Conservation (phyloP, 2,113 vertebrate genomes). For the Galemys pyrenaicus region DNA sequence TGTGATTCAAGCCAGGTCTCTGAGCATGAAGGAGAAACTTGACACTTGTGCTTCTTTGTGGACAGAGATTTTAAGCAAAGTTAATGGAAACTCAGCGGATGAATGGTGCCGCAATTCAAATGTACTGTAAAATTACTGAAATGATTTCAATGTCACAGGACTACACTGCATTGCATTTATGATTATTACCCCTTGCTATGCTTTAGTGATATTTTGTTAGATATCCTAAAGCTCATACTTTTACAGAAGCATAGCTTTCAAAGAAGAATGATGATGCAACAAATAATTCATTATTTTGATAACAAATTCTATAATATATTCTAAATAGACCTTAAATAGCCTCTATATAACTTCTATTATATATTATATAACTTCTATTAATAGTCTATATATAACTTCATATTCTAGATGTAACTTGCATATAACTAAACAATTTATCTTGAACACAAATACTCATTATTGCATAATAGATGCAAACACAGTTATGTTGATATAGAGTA, state of each 20-base stretch:
- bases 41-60: conserved; percentile 76
- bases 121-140: conserved; percentile 86
- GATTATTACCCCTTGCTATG: conserved; percentile 81
- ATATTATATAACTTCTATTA: neutral
- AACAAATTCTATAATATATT: neutral
- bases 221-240: conserved; percentile 62
- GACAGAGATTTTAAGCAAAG: conserved; percentile 82
- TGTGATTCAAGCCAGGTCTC: conserved; percentile 81
- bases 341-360: neutral
- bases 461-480: neutral
- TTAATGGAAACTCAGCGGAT: conserved; percentile 85
- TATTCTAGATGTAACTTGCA: neutral
- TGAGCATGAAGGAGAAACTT: conserved; percentile 88
- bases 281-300: neutral
- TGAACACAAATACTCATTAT: neutral
- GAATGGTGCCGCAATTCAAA: conserved; percentile 82
- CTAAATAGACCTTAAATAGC: neutral
- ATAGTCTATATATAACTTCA: too few relatives aligned
- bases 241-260: conserved; percentile 27
- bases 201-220: conserved; percentile 84
- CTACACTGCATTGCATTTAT: conserved; percentile 72
- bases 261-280: neutral
- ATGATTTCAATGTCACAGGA: conserved; percentile 85
- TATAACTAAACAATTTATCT: neutral
- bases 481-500: neutral